Evolutionary conservation across 2,888 invertebrate species (phyloP).

Genomic region (Oasisia sp.): DNA sequence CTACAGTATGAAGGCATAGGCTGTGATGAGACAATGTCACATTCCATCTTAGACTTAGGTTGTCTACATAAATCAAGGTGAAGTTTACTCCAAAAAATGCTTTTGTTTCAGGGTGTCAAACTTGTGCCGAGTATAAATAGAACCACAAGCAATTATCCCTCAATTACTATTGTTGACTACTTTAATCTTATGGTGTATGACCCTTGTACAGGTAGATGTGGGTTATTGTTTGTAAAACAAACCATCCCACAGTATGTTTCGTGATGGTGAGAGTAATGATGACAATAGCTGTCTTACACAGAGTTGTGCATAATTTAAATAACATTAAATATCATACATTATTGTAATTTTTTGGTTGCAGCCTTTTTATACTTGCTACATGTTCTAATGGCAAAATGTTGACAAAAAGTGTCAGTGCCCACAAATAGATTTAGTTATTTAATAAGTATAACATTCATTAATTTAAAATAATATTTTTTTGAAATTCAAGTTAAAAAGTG

Average conservation of each 20-base stretch:
- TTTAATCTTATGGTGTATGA: too few species aligned
- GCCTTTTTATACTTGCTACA: not conserved
- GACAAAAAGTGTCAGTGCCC: not conserved
- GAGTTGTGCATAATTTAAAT: not conserved
- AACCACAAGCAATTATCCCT: not conserved
- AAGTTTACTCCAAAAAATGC: not conserved
- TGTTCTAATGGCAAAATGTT: not conserved
- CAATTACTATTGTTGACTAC: too few species aligned
- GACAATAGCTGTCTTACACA: not conserved
- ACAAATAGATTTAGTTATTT: not conserved
- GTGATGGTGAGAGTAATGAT: too few species aligned
- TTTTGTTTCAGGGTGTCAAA: not conserved
- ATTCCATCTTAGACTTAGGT: not conserved
- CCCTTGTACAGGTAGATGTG: too few species aligned
- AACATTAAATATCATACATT: not conserved
- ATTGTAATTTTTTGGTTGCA: not conserved
- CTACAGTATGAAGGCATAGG: not conserved
- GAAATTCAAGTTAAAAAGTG: too few species aligned
- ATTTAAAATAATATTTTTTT: too few species aligned
- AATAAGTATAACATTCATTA: not conserved
- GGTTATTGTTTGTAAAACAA: too few species aligned
- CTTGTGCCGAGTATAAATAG: not conserved
- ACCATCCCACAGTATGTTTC: too few species aligned
- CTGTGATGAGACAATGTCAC: not conserved
- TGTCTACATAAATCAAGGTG: not conserved